Evolutionary conservation across 2,113 vertebrate species (phyloP).

Genomic region (Tursiops truncatus): DNA sequence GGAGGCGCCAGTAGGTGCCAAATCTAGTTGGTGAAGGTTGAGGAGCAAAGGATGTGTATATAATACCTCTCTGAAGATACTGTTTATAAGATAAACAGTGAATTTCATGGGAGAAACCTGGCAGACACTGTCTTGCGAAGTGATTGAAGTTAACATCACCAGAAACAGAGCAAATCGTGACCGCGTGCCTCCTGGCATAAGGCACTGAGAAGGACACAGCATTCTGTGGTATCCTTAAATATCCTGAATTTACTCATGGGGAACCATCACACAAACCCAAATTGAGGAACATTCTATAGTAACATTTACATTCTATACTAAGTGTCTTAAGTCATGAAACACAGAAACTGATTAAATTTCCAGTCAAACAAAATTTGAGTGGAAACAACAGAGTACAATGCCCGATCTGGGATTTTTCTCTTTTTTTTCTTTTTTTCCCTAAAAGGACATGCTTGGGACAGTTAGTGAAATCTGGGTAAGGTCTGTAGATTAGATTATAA

Average conservation of each 20-base stretch:
- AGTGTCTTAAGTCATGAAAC: background rate
- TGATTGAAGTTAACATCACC: accelerated
- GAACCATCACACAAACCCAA: too few species aligned
- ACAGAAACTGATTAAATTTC: background rate
- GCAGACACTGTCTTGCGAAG: background rate
- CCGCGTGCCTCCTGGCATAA: accelerated
- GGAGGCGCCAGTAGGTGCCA: background rate
- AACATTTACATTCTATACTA: too few species aligned
- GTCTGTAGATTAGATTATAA: background rate
- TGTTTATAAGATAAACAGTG: background rate
- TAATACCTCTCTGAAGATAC: background rate
- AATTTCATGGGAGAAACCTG: background rate
- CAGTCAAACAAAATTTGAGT: background rate
- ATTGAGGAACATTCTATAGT: background rate
- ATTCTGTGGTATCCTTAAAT: background rate
- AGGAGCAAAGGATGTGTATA: too few species aligned
- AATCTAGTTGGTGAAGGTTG: background rate
- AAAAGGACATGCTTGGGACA: background rate
- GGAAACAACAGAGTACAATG: background rate
- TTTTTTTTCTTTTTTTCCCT: background rate
- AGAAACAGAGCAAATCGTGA: accelerated
- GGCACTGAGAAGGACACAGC: background rate
- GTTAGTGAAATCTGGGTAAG: background rate
- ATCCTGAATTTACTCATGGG: background rate
- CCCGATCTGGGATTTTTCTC: background rate